Percentiles rank a stretch among this genome's conserved stretches.
Conservation (phyloP, 1,140 invertebrate genomes). For the Atopsyche davidsoni region DNA sequence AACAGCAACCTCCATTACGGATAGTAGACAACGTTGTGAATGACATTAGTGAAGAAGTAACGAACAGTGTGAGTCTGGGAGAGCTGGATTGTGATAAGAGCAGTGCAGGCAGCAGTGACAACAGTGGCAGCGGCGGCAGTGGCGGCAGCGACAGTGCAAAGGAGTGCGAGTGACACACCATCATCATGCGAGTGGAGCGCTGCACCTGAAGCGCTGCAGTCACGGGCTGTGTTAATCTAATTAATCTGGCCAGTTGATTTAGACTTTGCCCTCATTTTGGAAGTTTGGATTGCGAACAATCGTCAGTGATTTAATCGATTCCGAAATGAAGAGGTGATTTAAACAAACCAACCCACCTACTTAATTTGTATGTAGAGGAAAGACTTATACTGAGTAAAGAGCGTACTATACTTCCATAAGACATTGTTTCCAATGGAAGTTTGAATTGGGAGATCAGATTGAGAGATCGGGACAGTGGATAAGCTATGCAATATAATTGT, state of each 20-base stretch:
- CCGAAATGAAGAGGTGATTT: slow-evolving; percentile 15
- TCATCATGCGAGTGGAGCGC: slow-evolving; percentile 25
- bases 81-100: slow-evolving; percentile 9
- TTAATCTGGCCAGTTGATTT: slow-evolving; percentile 22
- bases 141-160: not conserved
- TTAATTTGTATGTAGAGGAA: slow-evolving; percentile 26
- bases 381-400: slow-evolving; percentile 22
- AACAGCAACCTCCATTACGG: not conserved
- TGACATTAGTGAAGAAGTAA: slow-evolving; percentile 5
- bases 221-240: slow-evolving; percentile 19
- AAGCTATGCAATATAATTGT: slow-evolving; percentile 28
- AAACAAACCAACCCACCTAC: slow-evolving; percentile 28
- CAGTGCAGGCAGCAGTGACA: not conserved
- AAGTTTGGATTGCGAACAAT: slow-evolving; percentile 15
- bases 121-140: slow-evolving; percentile 5
- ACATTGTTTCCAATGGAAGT: slow-evolving; percentile 22
- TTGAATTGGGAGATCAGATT: slow-evolving; percentile 6
- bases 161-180: slow-evolving; percentile 25
- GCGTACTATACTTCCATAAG: slow-evolving; percentile 25
- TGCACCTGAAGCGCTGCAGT: slow-evolving; percentile 3
- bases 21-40: no score
- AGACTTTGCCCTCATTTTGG: slow-evolving; percentile 9
- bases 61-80: slow-evolving; percentile 1
- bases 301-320: slow-evolving; percentile 14
- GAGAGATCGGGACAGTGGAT: slow-evolving; percentile 12